Conservation (phyloP, 2,113 vertebrate genomes). For the Aleadryas rufinucha region DNA sequence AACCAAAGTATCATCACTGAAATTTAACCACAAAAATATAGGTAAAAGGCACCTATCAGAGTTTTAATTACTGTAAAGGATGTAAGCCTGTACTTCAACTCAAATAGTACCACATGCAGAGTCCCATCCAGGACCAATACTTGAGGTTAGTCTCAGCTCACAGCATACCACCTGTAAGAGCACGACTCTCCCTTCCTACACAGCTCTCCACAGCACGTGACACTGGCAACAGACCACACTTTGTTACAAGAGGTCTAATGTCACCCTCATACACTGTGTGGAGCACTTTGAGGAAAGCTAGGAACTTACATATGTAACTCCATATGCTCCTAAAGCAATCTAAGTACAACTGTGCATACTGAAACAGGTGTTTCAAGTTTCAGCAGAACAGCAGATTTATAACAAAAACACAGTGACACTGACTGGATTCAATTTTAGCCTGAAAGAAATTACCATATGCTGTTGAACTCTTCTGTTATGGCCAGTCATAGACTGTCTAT, state of each 20-base stretch:
- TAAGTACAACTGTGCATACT: not conserved
- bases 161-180: not conserved
- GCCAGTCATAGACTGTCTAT: not conserved
- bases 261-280: not conserved
- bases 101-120: not conserved
- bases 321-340: not conserved
- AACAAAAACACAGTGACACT: not conserved
- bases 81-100: not conserved
- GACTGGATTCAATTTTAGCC: not conserved
- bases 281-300: not conserved
- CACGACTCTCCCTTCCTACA: not conserved
- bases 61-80: not conserved
- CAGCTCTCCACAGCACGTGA: not conserved
- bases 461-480: not conserved
- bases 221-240: not conserved
- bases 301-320: not conserved
- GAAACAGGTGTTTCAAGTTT: constrained; percentile 22
- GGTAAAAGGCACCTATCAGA: not conserved
- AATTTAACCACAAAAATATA: not conserved
- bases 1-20: not conserved
- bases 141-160: not conserved
- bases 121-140: not conserved
- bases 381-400: not conserved
- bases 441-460: not conserved
- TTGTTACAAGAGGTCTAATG: not conserved